Evolutionary conservation across 2,888 invertebrate genomes (phyloP).

Genomic region (Chaetogeoica ovagalla): DNA sequence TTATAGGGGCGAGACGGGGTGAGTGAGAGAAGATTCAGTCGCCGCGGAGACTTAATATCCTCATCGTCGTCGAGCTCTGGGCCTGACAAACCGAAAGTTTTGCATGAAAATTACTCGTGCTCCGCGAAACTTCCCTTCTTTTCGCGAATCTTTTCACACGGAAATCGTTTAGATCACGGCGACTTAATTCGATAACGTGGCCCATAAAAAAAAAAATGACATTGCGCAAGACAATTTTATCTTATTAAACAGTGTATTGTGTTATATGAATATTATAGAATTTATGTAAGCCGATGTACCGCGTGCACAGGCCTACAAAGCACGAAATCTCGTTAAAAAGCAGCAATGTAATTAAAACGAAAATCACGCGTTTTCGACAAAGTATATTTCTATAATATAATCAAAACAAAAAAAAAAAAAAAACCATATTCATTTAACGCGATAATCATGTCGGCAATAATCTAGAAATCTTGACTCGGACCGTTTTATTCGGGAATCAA

Average conservation of each 20-base stretch:
- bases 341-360: background rate
- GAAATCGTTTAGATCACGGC: conserved; percentile 8
- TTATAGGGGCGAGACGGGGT: background rate
- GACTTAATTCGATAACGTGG: background rate
- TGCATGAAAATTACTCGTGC: conserved; percentile 25
- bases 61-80: background rate
- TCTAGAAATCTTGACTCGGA: no score
- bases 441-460: no score
- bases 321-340: background rate
- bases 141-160: conserved; percentile 19
- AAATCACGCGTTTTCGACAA: background rate
- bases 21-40: background rate
- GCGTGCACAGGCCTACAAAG: no score
- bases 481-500: no score
- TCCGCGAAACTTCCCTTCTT: conserved; percentile 16
- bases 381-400: no score
- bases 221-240: background rate
- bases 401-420: no score
- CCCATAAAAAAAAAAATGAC: background rate
- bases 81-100: conserved; percentile 26
- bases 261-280: no score
- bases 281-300: background rate
- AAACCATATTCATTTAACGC: no score
- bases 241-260: background rate
- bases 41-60: conserved; percentile 17